Evolutionary conservation across 1,140 invertebrate genomes (phyloP).

Genomic region (Drosophila sturtevanti): DNA sequence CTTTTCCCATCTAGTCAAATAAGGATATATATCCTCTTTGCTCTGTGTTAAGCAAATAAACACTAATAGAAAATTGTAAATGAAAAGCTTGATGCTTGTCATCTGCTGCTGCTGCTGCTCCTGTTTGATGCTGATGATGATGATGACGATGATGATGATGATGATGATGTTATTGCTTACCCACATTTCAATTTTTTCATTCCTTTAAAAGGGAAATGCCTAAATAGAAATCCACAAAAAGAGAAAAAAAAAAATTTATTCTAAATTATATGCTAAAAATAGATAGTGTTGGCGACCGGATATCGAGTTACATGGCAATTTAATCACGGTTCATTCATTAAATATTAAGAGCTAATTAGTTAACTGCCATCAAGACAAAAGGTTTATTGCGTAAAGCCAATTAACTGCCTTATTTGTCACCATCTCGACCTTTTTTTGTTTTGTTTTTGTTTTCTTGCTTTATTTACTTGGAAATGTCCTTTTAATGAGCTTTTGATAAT

Average conservation of each 20-base stretch:
- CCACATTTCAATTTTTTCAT: neutral
- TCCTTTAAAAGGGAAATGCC: neutral
- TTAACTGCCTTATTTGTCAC: conserved; percentile 46
- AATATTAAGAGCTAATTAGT: conserved; percentile 10
- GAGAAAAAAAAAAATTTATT: no score
- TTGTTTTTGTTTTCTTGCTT: no score
- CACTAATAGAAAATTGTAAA: conserved; percentile 2
- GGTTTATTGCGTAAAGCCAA: conserved; percentile 31
- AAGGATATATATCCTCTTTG: conserved; percentile 41
- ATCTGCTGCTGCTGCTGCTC: neutral
- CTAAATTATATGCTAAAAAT: neutral
- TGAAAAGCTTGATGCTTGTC: conserved; percentile 11
- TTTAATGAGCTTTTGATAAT: conserved; percentile 46
- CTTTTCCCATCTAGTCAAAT: conserved; percentile 34
- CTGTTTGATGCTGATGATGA: no score
- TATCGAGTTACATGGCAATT: neutral
- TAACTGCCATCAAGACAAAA: conserved; percentile 5
- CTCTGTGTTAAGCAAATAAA: conserved; percentile 12
- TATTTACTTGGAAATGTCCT: conserved; percentile 15
- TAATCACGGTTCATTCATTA: conserved; percentile 6
- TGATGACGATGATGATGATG: no score
- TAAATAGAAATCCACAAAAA: neutral
- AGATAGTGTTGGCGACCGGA: neutral
- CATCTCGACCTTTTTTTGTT: conserved; percentile 11
- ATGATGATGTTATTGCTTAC: no score